Evolutionary conservation across 2,888 invertebrate species (phyloP), one percentile per base, ranked within the genome.

Genomic region (Pimpla rufipes): DNA sequence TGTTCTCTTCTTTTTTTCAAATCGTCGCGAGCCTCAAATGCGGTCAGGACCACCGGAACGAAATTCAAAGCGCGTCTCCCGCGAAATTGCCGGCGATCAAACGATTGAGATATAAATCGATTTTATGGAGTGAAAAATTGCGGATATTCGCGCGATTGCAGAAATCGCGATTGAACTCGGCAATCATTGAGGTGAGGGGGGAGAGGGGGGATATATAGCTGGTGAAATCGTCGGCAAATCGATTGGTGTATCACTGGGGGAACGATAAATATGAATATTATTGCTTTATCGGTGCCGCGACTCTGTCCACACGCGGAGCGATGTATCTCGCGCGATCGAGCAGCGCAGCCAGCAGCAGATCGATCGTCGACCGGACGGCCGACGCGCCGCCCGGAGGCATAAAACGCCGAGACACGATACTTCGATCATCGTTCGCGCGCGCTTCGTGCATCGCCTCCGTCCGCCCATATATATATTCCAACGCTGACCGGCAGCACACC

Each of bases 191-290:
- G n/a, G 45, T n/a, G n/a, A 35, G 29, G 29, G 29, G 29, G 29
- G n/a, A n/a, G n/a, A n/a, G 29, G 29, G 29, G 29, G 29, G 29
- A 29, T 62, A 37, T 47, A 59, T 74, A 42, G 11, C n/a, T n/a
- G 23, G 3, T 16, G 37, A 59, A 57, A 47, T n/a, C 50, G 68
- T 40, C 55, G 50, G 68, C 74, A 57, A 66, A 50, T 79, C 11
- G 35, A 57, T 71, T 42, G 66, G 13, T n/a, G 40, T n/a, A 47
- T 59, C 47, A 47, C 42, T 35, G 18, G 7, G 52, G 64, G 68
- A 75, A 70, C 77, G 79, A 85, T 85, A 80, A 82, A 81, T 81
- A 78, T 64, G 78, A 85, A 83, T 83, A 83, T 85, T 85, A 85
- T 85, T 85, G 79, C 85, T 85, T 85, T 83, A 85, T 85, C 83